A percentile compares a stretch with the other conserved stretches of the same genome.
These are phyloP conservation scores for Stegodyphus dumicola DNA, from an alignment of 1,140 invertebrate species.

Conservation along the genomic window DNA sequence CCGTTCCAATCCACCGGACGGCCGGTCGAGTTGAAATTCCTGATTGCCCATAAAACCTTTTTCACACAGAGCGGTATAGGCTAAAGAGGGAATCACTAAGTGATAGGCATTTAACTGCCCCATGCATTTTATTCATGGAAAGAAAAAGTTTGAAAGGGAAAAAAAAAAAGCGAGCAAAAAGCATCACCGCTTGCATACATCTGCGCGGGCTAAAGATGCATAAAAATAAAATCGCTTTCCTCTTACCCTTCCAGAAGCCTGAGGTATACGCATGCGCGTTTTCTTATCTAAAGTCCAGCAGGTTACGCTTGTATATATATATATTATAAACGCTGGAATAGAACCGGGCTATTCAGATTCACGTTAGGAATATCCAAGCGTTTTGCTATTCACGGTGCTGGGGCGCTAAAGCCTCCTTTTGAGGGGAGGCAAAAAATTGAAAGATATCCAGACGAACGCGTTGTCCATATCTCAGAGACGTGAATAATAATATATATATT, in stretches of 20 bases:
- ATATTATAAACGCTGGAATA: not conserved
- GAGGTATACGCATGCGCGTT: too few relatives aligned
- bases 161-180: conserved; percentile 20
- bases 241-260: too few relatives aligned
- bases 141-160: not conserved
- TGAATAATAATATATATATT: too few relatives aligned
- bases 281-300: too few relatives aligned
- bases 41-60: conserved; percentile 47
- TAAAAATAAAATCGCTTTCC: conserved; percentile 35
- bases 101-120: conserved; percentile 46
- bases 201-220: conserved; percentile 18
- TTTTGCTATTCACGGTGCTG: not conserved
- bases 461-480: conserved; percentile 7
- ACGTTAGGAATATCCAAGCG: conserved; percentile 13
- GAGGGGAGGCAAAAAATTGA: not conserved
- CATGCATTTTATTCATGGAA: conserved; percentile 15
- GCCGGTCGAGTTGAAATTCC: conserved; percentile 32
- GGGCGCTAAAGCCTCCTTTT: conserved; percentile 10
- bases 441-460: not conserved
- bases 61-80: not conserved
- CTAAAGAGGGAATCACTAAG: not conserved
- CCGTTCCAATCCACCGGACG: conserved; percentile 9
- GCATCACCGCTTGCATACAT: conserved; percentile 24
- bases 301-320: not conserved
- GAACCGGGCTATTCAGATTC: conserved; percentile 29